Evolutionary conservation across 2,113 vertebrate genomes (phyloP), one percentile per base, ranked within the genome.

Genomic region (Lophochroa leadbeateri): DNA sequence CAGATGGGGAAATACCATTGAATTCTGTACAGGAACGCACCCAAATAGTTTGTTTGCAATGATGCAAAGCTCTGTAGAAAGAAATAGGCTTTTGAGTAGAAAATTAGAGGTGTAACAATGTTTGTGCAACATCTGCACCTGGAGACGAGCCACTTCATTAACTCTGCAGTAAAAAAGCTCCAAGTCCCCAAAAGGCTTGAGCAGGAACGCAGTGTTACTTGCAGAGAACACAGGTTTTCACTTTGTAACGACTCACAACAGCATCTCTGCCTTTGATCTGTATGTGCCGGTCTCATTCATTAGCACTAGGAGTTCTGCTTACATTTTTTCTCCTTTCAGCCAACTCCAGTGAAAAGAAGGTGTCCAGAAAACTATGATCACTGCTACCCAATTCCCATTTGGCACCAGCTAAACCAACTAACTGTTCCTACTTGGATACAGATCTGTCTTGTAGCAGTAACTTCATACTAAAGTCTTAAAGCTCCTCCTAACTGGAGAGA

Each of bases 121-220:
- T 27, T 84, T 41, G 27, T 41, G 23, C 55, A 58, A 63, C 43
- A 55, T n/a, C 60, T 68, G 65, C 55, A 82, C 6, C 14, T 68
- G 33, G 16, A 43, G 41, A 82, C 7, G 27, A 76, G 27, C 24
- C 2, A 60, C 58, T 91, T 89, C 43, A 76, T 13, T 50, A 41
- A 76, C 13, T 14, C 5, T n/a, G 4, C 1, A 41, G 33, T 24
- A 72, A 79, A 85, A 44, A 43, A 88, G 33, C 57, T 72, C 43
- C 23, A 46, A 67, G 55, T 20, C 5, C 11, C 27, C 10, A 11
- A 14, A 18, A 28, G 1, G 0, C 10, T 50, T 0, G 0, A 74
- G 55, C 9, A 60, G 44, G 31, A 90, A 50, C 15, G n/a, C 0
- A 0, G 28, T 37, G 60, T 18, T 78, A 70, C 49, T 57, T 24